Evolutionary conservation across 2,113 vertebrate species (phyloP).

Genomic region (Cyphomyrus discorhynchus): DNA sequence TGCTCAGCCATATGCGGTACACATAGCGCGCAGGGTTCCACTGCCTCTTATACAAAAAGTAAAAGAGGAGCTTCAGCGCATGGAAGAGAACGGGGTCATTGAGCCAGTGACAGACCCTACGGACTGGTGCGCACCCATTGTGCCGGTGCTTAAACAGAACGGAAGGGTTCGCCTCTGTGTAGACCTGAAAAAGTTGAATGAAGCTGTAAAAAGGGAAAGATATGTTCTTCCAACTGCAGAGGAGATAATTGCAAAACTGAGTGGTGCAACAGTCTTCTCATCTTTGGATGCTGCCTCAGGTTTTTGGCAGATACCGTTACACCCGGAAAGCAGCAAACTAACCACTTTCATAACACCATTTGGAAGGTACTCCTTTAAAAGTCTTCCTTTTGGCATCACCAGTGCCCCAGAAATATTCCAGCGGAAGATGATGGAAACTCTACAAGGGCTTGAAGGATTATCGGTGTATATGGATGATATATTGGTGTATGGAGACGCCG

Average conservation of each 20-base stretch:
- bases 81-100: constrained; percentile 19
- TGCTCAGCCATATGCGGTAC: constrained; percentile 15
- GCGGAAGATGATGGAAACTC: background rate
- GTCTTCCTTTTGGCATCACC: constrained; percentile 5
- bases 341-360: constrained; percentile 14
- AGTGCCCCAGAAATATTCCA: background rate
- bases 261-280: constrained; percentile 6
- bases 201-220: constrained; percentile 18
- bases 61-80: constrained; percentile 6
- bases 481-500: background rate
- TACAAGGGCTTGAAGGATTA: constrained; percentile 3
- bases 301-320: constrained; percentile 16
- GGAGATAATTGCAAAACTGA: background rate
- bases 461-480: background rate
- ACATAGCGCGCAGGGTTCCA: background rate
- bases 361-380: constrained; percentile 3
- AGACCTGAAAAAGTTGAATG: constrained; percentile 14
- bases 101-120: background rate
- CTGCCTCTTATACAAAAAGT: constrained; percentile 12
- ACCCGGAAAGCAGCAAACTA: constrained; percentile 1
- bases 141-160: background rate
- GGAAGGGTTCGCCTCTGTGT: constrained; percentile 2
- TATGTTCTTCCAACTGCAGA: constrained; percentile 17
- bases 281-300: constrained; percentile 14
- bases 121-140: background rate